Base-by-base conservation (phyloP, 2,888 invertebrate genomes). In the Cryptocheilus praepositus region DNA sequence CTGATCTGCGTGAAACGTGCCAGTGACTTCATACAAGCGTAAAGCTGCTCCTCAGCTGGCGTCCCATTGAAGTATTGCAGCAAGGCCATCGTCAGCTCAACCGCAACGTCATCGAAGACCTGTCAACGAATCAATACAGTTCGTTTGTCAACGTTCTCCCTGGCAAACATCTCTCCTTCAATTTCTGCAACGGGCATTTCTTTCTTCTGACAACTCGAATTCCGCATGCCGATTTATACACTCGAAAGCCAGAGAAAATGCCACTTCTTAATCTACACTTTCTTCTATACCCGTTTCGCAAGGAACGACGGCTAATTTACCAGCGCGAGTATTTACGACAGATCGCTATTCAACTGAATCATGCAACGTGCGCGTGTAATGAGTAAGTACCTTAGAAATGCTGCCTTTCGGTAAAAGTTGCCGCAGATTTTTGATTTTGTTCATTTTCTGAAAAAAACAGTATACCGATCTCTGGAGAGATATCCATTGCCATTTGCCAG, bases 61-160 rank as follows among this genome's bases (percentile, higher is more conserved):
- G 93, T 94, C 64, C 92, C 92, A 85, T 94, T 94, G 91, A 97
- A 94, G 90, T 94, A 96, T 91, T 97, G 97, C 76, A 97, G 92
- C 83, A 96, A 91, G 60, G 97, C 97, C 95, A 97, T 96, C 54
- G 95, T 93, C 86, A 97, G 90, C 90, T 97, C 97, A 66, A 96
- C 95, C 68, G 96, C 96, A 63, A 97, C 94, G 89, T 97, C 97
- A 89, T 97, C 97, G 89, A 97, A 97, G 66, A 97, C 96, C 97
- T 97, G 89, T 25, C 21, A 7, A n/a, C n/a, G n/a, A n/a, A n/a
- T n/a, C n/a, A n/a, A 8, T 18, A 16, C 49, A 18, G n/a, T 16
- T 46, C 11, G 18, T 49, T 49, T 49, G n/a, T 49, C 16, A 16
- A 49, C 49, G n/a, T 11, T 19, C 18, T 49, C 19, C 5, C 19